Conservation (phyloP, 2,888 invertebrate species). For the Gisinianus flammeolus region DNA sequence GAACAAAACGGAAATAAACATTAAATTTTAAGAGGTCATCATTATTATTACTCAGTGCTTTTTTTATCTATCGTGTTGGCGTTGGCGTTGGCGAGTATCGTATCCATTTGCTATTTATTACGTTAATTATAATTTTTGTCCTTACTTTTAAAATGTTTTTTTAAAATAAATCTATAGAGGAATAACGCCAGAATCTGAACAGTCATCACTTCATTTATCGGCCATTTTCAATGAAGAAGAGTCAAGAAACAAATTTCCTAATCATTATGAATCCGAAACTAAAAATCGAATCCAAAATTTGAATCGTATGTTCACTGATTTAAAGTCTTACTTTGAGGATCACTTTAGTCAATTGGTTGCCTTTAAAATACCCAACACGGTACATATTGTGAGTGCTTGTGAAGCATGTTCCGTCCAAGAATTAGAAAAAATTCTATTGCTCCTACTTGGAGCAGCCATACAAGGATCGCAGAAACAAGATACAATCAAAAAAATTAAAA, state of each 20-base stretch:
- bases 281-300: conserved; percentile 55
- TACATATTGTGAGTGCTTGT: conserved; percentile 57
- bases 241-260: conserved; percentile 50
- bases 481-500: conserved; percentile 55
- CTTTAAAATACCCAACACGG: conserved; percentile 55
- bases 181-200: conserved; percentile 55
- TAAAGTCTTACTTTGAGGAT: conserved; percentile 55
- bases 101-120: too few relatives aligned
- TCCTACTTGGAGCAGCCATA: conserved; percentile 57
- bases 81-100: too few relatives aligned
- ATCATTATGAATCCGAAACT: conserved; percentile 57
- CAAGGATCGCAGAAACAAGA: conserved; percentile 57
- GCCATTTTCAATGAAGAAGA: conserved; percentile 58
- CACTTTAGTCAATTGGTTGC: conserved; percentile 57
- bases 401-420: conserved; percentile 54
- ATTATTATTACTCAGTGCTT: too few relatives aligned
- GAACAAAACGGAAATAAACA: too few relatives aligned
- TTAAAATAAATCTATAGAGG: too few relatives aligned
- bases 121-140: not conserved
- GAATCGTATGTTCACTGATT: conserved; percentile 55
- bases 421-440: conserved; percentile 56
- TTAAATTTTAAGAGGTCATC: too few relatives aligned
- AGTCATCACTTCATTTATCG: conserved; percentile 58
- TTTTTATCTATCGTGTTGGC: too few relatives aligned
- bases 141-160: conserved; percentile 8